phyloP scores from a whole-genome alignment of 2,797 vertebrate genomes.

The Falco biarmicus region DNA sequence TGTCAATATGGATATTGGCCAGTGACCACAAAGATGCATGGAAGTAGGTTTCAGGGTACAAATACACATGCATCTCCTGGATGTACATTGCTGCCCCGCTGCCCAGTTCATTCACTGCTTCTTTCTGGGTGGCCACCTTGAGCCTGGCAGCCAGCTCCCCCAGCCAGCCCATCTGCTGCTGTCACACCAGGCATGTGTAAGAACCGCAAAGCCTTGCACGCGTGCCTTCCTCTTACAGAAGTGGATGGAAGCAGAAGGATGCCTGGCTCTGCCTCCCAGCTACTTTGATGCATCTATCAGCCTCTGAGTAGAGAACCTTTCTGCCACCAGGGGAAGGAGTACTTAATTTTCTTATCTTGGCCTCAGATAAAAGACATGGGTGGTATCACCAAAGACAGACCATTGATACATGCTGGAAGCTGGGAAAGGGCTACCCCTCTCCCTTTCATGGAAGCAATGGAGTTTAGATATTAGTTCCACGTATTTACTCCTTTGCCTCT shows the following conservation, averaged over 20 bases:
- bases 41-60: background rate
- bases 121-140: background rate
- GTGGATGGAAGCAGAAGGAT: background rate
- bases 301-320: background rate
- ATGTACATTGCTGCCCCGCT: background rate
- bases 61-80: background rate
- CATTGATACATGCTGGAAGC: background rate
- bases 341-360: background rate
- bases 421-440: background rate
- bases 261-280: background rate
- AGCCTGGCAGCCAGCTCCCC: background rate
- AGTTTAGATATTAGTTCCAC: background rate
- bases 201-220: background rate
- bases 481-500: background rate
- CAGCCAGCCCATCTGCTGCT: background rate
- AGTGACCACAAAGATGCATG: background rate
- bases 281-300: background rate
- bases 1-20: background rate
- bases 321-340: background rate
- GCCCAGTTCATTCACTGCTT: background rate
- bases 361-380: background rate
- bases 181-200: rapidly evolving
- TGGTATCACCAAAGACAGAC: background rate
- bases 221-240: background rate
- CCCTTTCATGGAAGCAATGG: background rate